These are phyloP conservation scores for Notoglanidium macrostoma DNA, from an alignment of 2,797 vertebrate genomes.

Conservation along the genomic window DNA sequence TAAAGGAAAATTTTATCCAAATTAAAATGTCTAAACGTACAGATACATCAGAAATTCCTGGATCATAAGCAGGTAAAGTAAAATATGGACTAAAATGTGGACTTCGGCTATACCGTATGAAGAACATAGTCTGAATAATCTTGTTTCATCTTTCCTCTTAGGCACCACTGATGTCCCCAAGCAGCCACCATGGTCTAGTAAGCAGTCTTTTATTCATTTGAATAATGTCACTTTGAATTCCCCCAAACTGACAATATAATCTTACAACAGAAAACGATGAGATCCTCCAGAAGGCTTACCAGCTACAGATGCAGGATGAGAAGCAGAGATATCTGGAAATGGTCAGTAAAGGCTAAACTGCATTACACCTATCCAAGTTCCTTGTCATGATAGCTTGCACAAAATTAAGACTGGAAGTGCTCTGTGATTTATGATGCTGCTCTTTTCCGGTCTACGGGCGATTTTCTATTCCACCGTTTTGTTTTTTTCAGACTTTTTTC, in stretches of 20 bases:
- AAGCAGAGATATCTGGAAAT: slow-evolving; percentile 57
- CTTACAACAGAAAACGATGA: slow-evolving; percentile 42
- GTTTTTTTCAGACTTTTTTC: background rate
- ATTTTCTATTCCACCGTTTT: background rate
- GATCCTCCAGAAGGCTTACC: slow-evolving; percentile 47
- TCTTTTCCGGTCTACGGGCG: background rate
- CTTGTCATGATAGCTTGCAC: background rate
- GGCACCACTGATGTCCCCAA: slow-evolving; percentile 4
- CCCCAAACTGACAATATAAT: slow-evolving; percentile 5
- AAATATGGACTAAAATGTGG: background rate
- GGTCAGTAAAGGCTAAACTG: slow-evolving; percentile 48
- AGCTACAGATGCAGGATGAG: slow-evolving; percentile 54
- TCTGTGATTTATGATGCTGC: background rate
- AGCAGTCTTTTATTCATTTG: slow-evolving; percentile 9
- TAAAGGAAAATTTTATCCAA: background rate
- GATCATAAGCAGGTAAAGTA: background rate
- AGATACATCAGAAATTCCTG: background rate
- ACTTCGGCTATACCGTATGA: background rate
- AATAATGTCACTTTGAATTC: background rate
- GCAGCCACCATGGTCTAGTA: slow-evolving; percentile 31
- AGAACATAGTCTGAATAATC: background rate
- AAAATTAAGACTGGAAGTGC: background rate
- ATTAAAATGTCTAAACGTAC: background rate
- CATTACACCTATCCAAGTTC: background rate
- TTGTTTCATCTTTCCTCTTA: slow-evolving; percentile 9